Evolutionary conservation across 2,888 invertebrate genomes (phyloP), one percentile per base, ranked within the genome.

Genomic region (Netelia melanura): DNA sequence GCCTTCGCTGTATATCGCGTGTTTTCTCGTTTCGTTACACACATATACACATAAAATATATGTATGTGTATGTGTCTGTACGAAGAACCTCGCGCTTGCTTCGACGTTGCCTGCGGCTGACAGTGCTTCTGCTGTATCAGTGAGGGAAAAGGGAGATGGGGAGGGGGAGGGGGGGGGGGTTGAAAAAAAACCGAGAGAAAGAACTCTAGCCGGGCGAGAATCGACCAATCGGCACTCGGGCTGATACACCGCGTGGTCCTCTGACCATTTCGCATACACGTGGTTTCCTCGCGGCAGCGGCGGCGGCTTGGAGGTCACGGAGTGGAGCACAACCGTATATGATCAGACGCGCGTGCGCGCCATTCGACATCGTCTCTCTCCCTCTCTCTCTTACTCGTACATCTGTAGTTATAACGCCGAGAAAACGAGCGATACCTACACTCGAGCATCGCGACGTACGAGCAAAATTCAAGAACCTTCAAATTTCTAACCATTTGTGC

Each of bases 181-280:
- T 0, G 17, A 17, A 52, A n/a, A 25, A 25, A 74, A 25, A 44
- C 30, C 62, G 25, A 74, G 52, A 48, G 17, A 30, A 38, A 61
- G 5, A 23, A 65, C 14, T 56, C 23, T 14, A 80, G 68, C 74
- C 80, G 68, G 81, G 54, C 43, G 11, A 43, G 38, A 48, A 43
- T 54, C 68, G 65, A 75, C 84, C 81, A 81, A 84, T 84, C 48
- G 21, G 10, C 43, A 21, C 25, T 8, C 52, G 30, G 68, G 2
- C 21, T 74, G 44, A 43, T 38, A 56, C 44, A 78, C 81, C 81
- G 77, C 84, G 72, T 84, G 84, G 81, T 70, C 21, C 61, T 70
- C 76, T 74, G 79, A 84, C 79, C 89, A 89, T 88, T 83, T 84
- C 84, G 58, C 85, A 83, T 86, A 86, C 89, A 88, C 88, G 89